Conservation (phyloP, 2,888 invertebrate species). For the Petrolisthes cinctipes region DNA sequence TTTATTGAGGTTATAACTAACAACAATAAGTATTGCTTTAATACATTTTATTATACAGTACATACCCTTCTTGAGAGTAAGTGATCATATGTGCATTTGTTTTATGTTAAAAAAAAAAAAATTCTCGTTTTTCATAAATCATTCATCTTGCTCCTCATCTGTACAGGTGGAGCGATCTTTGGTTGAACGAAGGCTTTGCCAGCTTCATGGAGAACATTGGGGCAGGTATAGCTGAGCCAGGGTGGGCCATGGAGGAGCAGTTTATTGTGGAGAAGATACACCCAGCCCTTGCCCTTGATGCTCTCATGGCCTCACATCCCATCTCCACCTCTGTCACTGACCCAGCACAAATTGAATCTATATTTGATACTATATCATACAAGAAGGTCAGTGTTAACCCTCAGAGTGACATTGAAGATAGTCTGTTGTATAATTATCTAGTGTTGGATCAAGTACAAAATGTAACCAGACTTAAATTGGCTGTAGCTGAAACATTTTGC, state of each 20-base stretch:
- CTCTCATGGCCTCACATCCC: slow-evolving; percentile 79
- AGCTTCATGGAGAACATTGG: slow-evolving; percentile 85
- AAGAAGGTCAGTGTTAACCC: slow-evolving; percentile 74
- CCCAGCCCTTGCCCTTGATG: slow-evolving; percentile 78
- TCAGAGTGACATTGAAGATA: too few relatives aligned
- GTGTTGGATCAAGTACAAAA: too few relatives aligned
- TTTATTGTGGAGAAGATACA: slow-evolving; percentile 79
- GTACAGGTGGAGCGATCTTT: slow-evolving; percentile 85
- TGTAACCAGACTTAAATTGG: too few relatives aligned
- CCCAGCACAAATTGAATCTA: slow-evolving; percentile 79
- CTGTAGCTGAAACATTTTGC: too few relatives aligned
- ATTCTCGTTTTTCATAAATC: too few relatives aligned
- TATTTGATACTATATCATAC: slow-evolving; percentile 83
- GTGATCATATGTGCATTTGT: not conserved
- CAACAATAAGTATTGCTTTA: too few relatives aligned
- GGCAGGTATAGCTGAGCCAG: slow-evolving; percentile 76
- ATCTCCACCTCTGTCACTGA: slow-evolving; percentile 79
- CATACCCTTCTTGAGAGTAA: too few relatives aligned
- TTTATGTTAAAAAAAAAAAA: not conserved
- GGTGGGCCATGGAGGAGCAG: slow-evolving; percentile 80
- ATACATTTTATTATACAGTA: too few relatives aligned
- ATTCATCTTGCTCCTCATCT: not conserved
- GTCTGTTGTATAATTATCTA: too few relatives aligned
- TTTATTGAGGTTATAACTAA: too few relatives aligned
- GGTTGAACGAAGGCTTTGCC: slow-evolving; percentile 91